Base-by-base conservation (phyloP, 1,140 invertebrate genomes). In the Platorchestia sp. region DNA sequence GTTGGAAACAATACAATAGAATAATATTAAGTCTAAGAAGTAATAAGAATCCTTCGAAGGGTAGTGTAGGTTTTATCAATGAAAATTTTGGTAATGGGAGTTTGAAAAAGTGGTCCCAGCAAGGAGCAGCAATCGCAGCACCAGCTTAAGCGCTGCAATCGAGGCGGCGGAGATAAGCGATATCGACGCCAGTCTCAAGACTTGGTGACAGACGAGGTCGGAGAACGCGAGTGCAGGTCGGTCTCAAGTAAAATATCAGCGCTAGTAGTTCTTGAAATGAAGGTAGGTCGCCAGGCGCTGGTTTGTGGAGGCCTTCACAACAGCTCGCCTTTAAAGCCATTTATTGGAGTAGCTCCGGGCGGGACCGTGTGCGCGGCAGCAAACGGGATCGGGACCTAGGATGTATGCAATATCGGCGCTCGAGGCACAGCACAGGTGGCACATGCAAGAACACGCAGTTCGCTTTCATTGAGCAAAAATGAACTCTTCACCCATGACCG, bases 291-390 rank as follows among this genome's bases (percentile, higher is more conserved):
- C 59, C 59, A 14, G 16, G 43, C 91, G 91, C 41, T 93, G 91
- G 43, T 93, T 93, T 45, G 91, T 89, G 44, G 45, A 89, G 91
- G 44, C 45, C 43, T 93, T 27, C 44, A 47, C 45, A 93, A 93
- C 91, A 93, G 91, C 91, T 93, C 91, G 91, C 91, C 91, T 93
- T 93, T 93, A 93, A 93, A 93, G 43, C 91, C 91, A 93, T 93
- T 93, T 93, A 93, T 93, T 47, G 43, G 47, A 59, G 45, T 75
- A 75, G 59, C 59, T 36, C 27, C 59, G 59, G 59, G 27, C 59
- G 7, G 59, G 59, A 75, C 59, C 59, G 59, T 3, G 27, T 10
- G 7, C 7, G 47, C 47, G 47, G 47, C 47, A 10, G 47, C 47
- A 51, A 51, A 51, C 7, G 47, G 47, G 59, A 10, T 27, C n/a